Conservation (phyloP, 2,888 invertebrate species). For the Heteromyza rotundicornis region DNA sequence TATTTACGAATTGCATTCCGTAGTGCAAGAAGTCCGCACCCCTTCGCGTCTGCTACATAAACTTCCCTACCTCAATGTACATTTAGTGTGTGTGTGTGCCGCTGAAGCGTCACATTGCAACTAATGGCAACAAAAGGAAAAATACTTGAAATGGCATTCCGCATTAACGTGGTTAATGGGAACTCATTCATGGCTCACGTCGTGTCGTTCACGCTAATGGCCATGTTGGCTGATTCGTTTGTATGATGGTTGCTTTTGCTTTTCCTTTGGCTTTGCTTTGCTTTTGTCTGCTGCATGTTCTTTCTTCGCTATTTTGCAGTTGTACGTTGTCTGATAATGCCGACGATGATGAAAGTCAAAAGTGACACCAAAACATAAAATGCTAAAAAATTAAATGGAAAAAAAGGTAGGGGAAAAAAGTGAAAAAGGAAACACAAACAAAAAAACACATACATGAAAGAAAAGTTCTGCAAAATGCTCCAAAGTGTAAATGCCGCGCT, state of each 20-base stretch:
- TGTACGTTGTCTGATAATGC: neutral
- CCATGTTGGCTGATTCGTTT: neutral
- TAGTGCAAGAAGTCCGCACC: neutral
- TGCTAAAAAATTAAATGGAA: neutral
- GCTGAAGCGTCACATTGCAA: neutral
- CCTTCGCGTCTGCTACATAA: too few relatives aligned
- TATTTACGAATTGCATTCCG: neutral
- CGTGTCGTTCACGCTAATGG: constrained; percentile 4
- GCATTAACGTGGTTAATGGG: neutral
- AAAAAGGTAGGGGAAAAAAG: neutral
- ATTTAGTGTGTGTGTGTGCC: too few relatives aligned
- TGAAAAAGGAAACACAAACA: neutral
- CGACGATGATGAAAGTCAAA: neutral
- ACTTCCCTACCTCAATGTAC: too few relatives aligned
- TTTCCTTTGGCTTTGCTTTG: neutral
- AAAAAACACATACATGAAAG: neutral
- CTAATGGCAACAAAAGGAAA: neutral
- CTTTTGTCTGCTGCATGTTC: neutral
- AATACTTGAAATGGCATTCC: neutral
- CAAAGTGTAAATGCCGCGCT: neutral
- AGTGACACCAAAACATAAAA: neutral
- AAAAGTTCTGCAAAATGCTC: neutral
- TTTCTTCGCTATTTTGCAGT: too few relatives aligned
- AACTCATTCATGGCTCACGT: neutral
- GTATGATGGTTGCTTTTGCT: too few relatives aligned